phyloP scores from a whole-genome alignment of 2,113 vertebrate genomes.

The Syngnathus typhle region DNA sequence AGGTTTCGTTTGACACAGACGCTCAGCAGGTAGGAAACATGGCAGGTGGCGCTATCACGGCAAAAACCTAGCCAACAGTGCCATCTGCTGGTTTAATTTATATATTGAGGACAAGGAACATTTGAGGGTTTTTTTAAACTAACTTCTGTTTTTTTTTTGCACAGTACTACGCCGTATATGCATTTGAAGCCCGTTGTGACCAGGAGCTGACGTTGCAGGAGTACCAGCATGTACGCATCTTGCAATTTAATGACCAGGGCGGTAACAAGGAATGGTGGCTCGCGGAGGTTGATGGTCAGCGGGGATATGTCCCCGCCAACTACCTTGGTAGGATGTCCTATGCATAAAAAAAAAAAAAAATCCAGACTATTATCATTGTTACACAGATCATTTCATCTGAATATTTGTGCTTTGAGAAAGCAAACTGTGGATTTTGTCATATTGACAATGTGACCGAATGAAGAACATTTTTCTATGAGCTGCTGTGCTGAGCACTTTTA shows the following conservation, averaged over 20 bases:
- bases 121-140: no score
- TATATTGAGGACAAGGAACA: not conserved
- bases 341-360: conserved; percentile 55
- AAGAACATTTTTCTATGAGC: conserved; percentile 19
- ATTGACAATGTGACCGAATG: conserved; percentile 9
- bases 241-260: conserved; percentile 84
- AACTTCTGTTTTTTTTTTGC: conserved; percentile 6
- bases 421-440: conserved; percentile 4
- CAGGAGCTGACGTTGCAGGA: conserved; percentile 91
- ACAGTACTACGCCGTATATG: conserved; percentile 92
- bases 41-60: no score
- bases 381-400: not conserved
- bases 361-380: conserved; percentile 5
- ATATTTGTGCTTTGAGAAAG: conserved; percentile 9
- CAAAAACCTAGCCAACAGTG: conserved; percentile 36
- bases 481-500: conserved; percentile 61
- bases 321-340: conserved; percentile 97
- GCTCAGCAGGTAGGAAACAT: conserved; percentile 72
- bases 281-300: conserved; percentile 86
- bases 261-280: conserved; percentile 98
- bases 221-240: conserved; percentile 84
- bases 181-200: conserved; percentile 87
- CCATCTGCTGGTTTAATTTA: conserved; percentile 45
- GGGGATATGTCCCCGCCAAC: conserved; percentile 92
- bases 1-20: conserved; percentile 50